phyloP scores from a whole-genome alignment of 2,113 vertebrate species.

The Lamprotornis superbus region DNA sequence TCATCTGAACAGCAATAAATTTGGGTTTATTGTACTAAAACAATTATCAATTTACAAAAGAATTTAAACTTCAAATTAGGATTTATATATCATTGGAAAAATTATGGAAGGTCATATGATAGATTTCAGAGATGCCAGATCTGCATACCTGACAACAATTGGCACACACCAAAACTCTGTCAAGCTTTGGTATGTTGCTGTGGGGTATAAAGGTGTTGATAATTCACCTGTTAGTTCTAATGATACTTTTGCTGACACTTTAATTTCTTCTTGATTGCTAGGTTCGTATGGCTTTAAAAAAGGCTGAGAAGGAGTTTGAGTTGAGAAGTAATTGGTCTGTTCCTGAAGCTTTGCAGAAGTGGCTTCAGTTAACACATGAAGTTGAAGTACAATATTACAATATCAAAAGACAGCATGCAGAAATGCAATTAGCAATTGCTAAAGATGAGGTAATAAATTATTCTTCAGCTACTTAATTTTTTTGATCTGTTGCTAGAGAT shows the following conservation, averaged over 20 bases:
- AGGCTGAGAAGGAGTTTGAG: conserved; percentile 94
- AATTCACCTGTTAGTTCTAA: background rate
- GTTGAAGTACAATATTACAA: conserved; percentile 99
- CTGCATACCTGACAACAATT: background rate
- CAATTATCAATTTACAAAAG: background rate
- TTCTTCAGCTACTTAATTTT: background rate
- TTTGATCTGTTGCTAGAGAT: background rate
- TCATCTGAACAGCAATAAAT: background rate
- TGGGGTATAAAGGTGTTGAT: background rate
- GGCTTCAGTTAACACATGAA: conserved; percentile 98
- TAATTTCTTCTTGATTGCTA: conserved; percentile 47
- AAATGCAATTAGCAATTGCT: conserved; percentile 90
- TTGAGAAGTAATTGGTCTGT: conserved; percentile 91
- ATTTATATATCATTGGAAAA: background rate
- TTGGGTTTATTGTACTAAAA: background rate
- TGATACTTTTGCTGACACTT: background rate
- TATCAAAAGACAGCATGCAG: conserved; percentile 96
- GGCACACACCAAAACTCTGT: background rate
- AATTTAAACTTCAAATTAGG: background rate
- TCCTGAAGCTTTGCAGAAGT: conserved; percentile 95
- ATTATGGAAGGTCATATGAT: background rate
- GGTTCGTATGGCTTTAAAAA: conserved; percentile 97
- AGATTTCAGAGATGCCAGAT: background rate
- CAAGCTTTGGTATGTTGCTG: background rate
- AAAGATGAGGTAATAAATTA: conserved; percentile 90